A percentile compares a stretch with the other conserved stretches of the same genome.
Conservation (phyloP, 2,888 invertebrate species). For the Lasioglossum zephyrum region DNA sequence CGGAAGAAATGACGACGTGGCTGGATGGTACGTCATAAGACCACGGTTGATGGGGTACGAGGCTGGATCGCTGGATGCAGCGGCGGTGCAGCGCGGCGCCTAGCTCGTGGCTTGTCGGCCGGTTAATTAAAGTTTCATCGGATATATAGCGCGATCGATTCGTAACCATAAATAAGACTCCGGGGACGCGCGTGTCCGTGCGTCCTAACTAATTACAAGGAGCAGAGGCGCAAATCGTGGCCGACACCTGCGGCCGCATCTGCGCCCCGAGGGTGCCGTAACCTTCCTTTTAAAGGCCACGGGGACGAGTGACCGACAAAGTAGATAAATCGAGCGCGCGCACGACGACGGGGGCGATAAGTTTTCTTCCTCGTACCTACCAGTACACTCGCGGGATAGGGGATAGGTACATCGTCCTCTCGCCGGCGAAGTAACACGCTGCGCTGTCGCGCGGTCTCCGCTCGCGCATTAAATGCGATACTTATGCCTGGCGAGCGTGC, state of each 20-base stretch:
- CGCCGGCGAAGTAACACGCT: conserved; percentile 43
- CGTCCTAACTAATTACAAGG: conserved; percentile 50
- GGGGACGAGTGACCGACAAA: conserved; percentile 47
- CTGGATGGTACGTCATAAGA: conserved; percentile 29
- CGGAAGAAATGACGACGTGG: conserved; percentile 30
- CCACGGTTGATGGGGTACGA: not conserved
- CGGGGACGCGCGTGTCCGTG: not conserved
- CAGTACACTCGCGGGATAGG: not conserved
- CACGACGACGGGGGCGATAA: conserved; percentile 24
- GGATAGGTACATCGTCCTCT: conserved; percentile 44
- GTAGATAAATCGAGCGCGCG: conserved; percentile 67
- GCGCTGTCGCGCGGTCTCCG: conserved; percentile 60
- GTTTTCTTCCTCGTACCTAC: conserved; percentile 1
- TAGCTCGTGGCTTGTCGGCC: conserved; percentile 8
- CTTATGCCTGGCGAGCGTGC: conserved; percentile 67
- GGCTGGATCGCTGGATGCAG: not conserved
- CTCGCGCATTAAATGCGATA: conserved; percentile 71
- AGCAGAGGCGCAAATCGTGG: conserved; percentile 52
- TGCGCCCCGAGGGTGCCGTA: conserved; percentile 45
- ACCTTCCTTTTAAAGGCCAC: conserved; percentile 26
- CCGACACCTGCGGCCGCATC: conserved; percentile 50
- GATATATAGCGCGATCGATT: conserved; percentile 59
- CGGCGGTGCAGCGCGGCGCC: not conserved
- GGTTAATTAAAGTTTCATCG: conserved; percentile 54
- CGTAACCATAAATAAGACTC: conserved; percentile 50